Evolutionary conservation across 2,888 invertebrate species (phyloP).

Genomic region (Hetaerina titia): DNA sequence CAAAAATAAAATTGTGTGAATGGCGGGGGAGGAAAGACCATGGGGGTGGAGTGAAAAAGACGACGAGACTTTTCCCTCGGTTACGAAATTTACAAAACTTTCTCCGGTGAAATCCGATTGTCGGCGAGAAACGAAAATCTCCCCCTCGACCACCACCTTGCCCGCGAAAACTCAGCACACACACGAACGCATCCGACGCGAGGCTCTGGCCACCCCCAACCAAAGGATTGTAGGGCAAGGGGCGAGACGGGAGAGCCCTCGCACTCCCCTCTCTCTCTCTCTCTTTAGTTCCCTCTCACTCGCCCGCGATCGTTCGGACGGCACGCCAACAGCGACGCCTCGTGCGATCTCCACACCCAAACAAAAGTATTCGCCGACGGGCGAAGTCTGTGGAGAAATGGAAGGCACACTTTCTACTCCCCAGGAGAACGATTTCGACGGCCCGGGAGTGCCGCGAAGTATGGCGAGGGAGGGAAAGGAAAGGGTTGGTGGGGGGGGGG

Average conservation of each 20-base stretch:
- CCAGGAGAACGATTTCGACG: background rate
- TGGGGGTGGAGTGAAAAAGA: no score
- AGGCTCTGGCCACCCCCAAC: background rate
- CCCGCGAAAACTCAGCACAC: background rate
- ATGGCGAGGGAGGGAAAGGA: background rate
- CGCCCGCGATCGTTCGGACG: background rate
- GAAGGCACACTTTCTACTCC: background rate
- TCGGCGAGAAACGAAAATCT: background rate
- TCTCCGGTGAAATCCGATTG: background rate
- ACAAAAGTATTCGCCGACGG: background rate
- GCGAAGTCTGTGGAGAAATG: background rate
- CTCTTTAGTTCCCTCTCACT: background rate
- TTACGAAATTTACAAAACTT: background rate
- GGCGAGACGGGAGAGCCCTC: background rate
- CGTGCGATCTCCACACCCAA: background rate
- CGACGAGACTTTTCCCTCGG: no score
- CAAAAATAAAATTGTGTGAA: no score
- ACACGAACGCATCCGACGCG: background rate
- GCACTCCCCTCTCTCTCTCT: background rate
- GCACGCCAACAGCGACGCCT: background rate
- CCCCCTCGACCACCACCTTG: background rate
- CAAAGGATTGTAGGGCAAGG: background rate
- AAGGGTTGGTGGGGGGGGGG: background rate
- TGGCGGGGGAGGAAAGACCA: no score
- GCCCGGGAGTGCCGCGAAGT: background rate